A percentile compares a stretch with the other conserved stretches of the same genome.
Conservation (phyloP, 2,888 invertebrate genomes). For the Dilophus febrilis region DNA sequence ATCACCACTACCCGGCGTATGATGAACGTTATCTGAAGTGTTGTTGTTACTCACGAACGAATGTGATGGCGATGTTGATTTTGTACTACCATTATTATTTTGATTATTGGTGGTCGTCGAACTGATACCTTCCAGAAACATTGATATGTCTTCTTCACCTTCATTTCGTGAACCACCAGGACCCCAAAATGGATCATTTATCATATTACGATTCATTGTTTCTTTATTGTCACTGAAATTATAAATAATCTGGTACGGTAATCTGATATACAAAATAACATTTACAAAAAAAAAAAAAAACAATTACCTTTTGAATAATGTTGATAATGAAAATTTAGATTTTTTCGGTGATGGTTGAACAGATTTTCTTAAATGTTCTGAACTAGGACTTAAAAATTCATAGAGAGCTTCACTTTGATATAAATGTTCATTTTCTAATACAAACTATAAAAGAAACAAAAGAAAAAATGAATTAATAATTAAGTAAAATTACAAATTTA, state of each 20-base stretch:
- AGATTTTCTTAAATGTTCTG: slow-evolving; percentile 74
- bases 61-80: no score
- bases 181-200: slow-evolving; percentile 34
- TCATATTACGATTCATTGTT: slow-evolving; percentile 4
- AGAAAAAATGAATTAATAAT: slow-evolving; percentile 1
- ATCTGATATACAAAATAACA: slow-evolving; percentile 1
- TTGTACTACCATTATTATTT: slow-evolving; percentile 18
- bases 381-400: slow-evolving; percentile 80
- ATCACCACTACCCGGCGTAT: no score
- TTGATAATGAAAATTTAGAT: slow-evolving; percentile 70
- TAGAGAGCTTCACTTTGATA: slow-evolving; percentile 82
- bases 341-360: slow-evolving; percentile 63
- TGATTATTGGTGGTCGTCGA: slow-evolving; percentile 17
- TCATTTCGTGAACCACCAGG: slow-evolving; percentile 37
- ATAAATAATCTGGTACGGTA: no score
- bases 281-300: no score
- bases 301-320: slow-evolving; percentile 62
- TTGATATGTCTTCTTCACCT: slow-evolving; percentile 67
- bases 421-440: slow-evolving; percentile 70
- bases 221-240: slow-evolving; percentile 38
- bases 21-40: no score
- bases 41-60: slow-evolving; percentile 16
- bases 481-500: slow-evolving; percentile 2
- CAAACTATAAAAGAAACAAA: slow-evolving; percentile 38
- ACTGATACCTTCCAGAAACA: slow-evolving; percentile 50